phyloP scores from a whole-genome alignment of 2,113 vertebrate species.

The Thunnus thynnus region DNA sequence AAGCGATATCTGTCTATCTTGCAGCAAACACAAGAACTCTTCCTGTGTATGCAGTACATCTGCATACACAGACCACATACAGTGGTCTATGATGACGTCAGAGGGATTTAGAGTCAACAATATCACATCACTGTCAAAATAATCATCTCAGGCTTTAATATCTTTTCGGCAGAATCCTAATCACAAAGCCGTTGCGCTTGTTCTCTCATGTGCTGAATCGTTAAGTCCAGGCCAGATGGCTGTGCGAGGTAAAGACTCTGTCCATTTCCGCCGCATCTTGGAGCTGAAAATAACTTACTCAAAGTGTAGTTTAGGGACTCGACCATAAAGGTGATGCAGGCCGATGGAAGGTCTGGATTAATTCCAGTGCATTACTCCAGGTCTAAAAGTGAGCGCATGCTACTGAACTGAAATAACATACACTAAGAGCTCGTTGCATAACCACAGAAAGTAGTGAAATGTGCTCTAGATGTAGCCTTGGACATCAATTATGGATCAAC shows the following conservation, averaged over 20 bases:
- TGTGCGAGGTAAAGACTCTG: slow-evolving; percentile 25
- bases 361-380: slow-evolving; percentile 59
- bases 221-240: slow-evolving; percentile 61
- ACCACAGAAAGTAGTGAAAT: slow-evolving; percentile 51
- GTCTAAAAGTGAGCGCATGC: slow-evolving; percentile 47
- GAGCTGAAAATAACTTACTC: slow-evolving; percentile 58
- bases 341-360: slow-evolving; percentile 23
- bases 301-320: slow-evolving; percentile 15
- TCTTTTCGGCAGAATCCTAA: slow-evolving; percentile 30
- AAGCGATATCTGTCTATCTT: not conserved
- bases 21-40: not conserved
- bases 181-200: slow-evolving; percentile 40
- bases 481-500: slow-evolving; percentile 73
- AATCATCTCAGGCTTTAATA: slow-evolving; percentile 64
- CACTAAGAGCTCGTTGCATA: slow-evolving; percentile 69
- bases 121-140: slow-evolving; percentile 49
- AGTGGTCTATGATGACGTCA: slow-evolving; percentile 24
- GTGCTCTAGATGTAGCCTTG: slow-evolving; percentile 54
- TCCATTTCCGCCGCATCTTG: slow-evolving; percentile 46
- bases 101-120: slow-evolving; percentile 52
- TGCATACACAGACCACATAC: too few species aligned
- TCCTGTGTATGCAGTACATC: not conserved
- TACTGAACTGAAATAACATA: slow-evolving; percentile 50
- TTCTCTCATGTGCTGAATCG: slow-evolving; percentile 17
- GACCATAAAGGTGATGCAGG: slow-evolving; percentile 43